phyloP scores from a whole-genome alignment of 2,113 vertebrate species.

The Turdus rufiventris region DNA sequence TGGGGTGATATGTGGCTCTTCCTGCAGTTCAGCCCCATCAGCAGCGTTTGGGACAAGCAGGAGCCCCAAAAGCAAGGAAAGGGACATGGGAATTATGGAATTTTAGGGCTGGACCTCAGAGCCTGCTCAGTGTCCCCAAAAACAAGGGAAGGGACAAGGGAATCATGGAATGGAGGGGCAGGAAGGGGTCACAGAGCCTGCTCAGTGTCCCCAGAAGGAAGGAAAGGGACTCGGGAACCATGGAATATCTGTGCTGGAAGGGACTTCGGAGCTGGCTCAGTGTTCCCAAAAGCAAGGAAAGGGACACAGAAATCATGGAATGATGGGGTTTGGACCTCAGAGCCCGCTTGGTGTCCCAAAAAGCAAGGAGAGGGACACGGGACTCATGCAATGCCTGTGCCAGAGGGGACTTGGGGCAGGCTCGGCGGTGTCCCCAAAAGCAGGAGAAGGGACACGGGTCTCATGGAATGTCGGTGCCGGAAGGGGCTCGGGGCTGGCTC shows the following conservation, averaged over 20 bases:
- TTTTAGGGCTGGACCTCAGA: not conserved
- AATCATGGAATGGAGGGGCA: no score
- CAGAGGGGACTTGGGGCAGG: no score
- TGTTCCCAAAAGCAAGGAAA: not conserved
- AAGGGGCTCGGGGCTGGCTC: no score
- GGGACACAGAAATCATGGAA: not conserved
- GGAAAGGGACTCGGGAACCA: not conserved
- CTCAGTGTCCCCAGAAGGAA: no score
- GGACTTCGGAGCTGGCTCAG: no score
- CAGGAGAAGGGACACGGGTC: no score
- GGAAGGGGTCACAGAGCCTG: not conserved
- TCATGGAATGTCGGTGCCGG: no score
- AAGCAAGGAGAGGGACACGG: not conserved
- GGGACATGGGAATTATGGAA: accelerated
- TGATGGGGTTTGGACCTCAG: no score
- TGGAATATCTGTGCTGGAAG: no score
- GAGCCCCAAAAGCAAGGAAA: not conserved
- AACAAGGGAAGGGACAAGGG: not conserved
- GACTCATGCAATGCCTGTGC: no score
- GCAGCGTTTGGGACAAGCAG: accelerated
- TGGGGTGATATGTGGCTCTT: accelerated
- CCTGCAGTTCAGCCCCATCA: accelerated
- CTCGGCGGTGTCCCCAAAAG: not conserved
- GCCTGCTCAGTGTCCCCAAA: not conserved
- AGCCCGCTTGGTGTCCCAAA: not conserved